Evolutionary conservation across 2,888 invertebrate genomes (phyloP).

Genomic region (Ypsolopha sequella): DNA sequence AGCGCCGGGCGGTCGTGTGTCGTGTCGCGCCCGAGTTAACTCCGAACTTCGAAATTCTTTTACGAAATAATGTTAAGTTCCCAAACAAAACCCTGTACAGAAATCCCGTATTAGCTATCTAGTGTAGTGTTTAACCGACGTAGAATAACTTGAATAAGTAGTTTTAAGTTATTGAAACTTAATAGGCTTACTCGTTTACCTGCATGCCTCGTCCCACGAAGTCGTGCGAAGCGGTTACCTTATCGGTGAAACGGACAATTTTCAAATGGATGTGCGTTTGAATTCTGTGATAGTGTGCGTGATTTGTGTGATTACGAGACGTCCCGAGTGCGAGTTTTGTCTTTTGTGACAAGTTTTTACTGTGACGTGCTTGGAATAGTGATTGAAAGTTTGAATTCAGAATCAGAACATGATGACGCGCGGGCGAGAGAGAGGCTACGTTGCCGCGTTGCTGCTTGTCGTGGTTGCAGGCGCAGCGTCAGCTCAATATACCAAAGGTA

Average conservation of each 20-base stretch:
- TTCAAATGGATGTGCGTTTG: constrained; percentile 68
- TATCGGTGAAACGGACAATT: constrained; percentile 68
- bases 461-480: constrained; percentile 45
- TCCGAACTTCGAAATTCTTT: constrained; percentile 60
- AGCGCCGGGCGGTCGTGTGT: constrained; percentile 55
- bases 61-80: constrained; percentile 67
- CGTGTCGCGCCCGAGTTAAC: constrained; percentile 36
- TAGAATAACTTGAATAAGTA: constrained; percentile 39
- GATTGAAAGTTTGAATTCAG: constrained; percentile 37
- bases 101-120: constrained; percentile 33
- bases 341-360: constrained; percentile 57
- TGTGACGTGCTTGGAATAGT: constrained; percentile 52
- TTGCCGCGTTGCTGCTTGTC: constrained; percentile 43
- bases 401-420: constrained; percentile 45
- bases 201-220: constrained; percentile 62
- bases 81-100: constrained; percentile 41
- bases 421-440: constrained; percentile 46
- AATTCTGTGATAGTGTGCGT: constrained; percentile 63
- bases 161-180: constrained; percentile 63
- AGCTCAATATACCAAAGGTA: constrained; percentile 62
- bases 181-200: constrained; percentile 64
- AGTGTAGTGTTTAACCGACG: constrained; percentile 39
- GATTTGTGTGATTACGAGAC: constrained; percentile 53
- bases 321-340: constrained; percentile 42
- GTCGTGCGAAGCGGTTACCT: constrained; percentile 54